phyloP scores from a whole-genome alignment of 2,888 invertebrate species.

The Rhamphomyia laevipes region DNA sequence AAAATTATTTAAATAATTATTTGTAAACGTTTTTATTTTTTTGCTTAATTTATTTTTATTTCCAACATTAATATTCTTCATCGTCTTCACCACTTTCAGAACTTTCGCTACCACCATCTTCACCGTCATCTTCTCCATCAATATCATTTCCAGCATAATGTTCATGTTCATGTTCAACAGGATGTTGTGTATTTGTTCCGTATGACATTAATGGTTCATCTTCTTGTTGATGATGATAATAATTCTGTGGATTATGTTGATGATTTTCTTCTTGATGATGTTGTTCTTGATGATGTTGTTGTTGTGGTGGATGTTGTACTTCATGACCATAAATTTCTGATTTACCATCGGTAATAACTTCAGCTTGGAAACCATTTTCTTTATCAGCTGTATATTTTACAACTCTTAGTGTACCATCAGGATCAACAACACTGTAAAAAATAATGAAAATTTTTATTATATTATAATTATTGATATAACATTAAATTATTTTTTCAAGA shows the following conservation, averaged over 20 bases:
- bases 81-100: slow-evolving; percentile 27
- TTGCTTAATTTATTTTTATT: no score
- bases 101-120: slow-evolving; percentile 20
- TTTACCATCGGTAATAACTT: slow-evolving; percentile 33
- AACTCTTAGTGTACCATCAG: slow-evolving; percentile 59
- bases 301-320: slow-evolving; percentile 15
- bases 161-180: slow-evolving; percentile 2
- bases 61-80: slow-evolving; percentile 25
- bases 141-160: slow-evolving; percentile 16
- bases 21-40: slow-evolving; percentile 4
- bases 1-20: background rate
- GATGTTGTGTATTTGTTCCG: background rate
- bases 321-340: slow-evolving; percentile 26
- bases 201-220: background rate
- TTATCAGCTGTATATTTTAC: slow-evolving; percentile 65
- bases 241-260: slow-evolving; percentile 5
- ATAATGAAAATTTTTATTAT: background rate
- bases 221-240: slow-evolving; percentile 1
- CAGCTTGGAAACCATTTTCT: slow-evolving; percentile 58
- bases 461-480: background rate
- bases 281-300: slow-evolving; percentile 3
- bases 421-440: slow-evolving; percentile 48
- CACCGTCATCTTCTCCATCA: slow-evolving; percentile 11
- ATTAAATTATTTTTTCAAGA: background rate
- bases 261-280: background rate